phyloP scores from a whole-genome alignment of 2,113 vertebrate species.

The Leucopternis melanops region DNA sequence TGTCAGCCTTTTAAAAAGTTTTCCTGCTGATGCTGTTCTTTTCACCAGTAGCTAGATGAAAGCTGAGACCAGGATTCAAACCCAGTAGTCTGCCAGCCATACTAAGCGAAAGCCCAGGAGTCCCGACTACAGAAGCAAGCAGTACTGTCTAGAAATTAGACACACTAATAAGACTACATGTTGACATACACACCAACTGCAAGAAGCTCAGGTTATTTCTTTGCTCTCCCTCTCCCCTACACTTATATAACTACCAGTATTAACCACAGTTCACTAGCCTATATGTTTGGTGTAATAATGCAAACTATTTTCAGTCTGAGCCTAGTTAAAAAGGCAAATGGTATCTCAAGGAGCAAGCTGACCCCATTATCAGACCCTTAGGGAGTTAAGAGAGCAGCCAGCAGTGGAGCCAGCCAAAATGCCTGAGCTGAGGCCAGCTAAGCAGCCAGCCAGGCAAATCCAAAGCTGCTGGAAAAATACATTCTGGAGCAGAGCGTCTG shows the following conservation, averaged over 20 bases:
- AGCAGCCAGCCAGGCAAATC: constrained; percentile 56
- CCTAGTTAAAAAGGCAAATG: not conserved
- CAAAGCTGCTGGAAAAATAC: constrained; percentile 59
- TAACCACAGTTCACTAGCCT: not conserved
- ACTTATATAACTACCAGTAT: not conserved
- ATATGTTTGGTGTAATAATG: not conserved
- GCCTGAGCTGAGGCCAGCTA: constrained; percentile 52
- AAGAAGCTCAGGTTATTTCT: not conserved
- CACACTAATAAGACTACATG: too few relatives aligned
- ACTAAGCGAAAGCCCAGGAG: not conserved
- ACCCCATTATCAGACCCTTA: constrained; percentile 36
- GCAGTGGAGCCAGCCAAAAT: constrained; percentile 50
- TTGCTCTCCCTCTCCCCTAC: not conserved
- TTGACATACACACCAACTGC: not conserved
- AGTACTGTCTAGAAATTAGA: not conserved
- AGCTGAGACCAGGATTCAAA: not conserved
- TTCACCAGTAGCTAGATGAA: not conserved
- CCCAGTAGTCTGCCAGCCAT: not conserved
- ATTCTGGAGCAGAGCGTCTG: constrained; percentile 11
- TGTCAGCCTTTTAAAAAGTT: not conserved
- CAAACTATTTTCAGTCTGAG: not conserved
- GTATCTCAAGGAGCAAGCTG: constrained; percentile 35
- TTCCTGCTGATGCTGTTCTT: not conserved
- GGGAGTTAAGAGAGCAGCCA: constrained; percentile 60
- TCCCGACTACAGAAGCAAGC: not conserved